phyloP scores from a whole-genome alignment of 2,888 invertebrate genomes.

The Beris morrisii region DNA sequence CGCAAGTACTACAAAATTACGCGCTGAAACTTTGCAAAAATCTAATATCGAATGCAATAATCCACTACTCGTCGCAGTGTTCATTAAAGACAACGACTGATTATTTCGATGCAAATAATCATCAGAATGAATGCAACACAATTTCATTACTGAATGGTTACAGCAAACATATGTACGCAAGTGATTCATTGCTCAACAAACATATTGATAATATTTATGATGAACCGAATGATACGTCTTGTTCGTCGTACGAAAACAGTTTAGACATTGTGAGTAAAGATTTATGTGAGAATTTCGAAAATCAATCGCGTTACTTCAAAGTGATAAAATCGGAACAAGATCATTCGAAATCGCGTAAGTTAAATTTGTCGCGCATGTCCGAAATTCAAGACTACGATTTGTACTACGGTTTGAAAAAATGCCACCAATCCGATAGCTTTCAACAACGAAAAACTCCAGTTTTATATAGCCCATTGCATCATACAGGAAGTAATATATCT shows the following conservation, averaged over 20 bases:
- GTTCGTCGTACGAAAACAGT: slow-evolving; percentile 50
- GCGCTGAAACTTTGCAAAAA: slow-evolving; percentile 40
- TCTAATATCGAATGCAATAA: slow-evolving; percentile 43
- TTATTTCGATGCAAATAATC: slow-evolving; percentile 32
- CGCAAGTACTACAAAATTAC: slow-evolving; percentile 42
- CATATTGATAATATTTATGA: slow-evolving; percentile 55
- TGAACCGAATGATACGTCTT: slow-evolving; percentile 54
- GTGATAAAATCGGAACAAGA: slow-evolving; percentile 53
- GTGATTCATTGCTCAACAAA: slow-evolving; percentile 54
- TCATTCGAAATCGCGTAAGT: slow-evolving; percentile 47
- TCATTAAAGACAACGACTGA: slow-evolving; percentile 45
- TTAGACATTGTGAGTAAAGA: slow-evolving; percentile 45
- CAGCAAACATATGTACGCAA: slow-evolving; percentile 52
- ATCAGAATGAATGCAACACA: slow-evolving; percentile 18
- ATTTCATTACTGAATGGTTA: slow-evolving; percentile 36
- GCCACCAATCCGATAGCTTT: slow-evolving; percentile 43
- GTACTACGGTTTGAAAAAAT: slow-evolving; percentile 51
- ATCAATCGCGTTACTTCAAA: slow-evolving; percentile 52
- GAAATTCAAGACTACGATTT: slow-evolving; percentile 55
- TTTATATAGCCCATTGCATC: slow-evolving; percentile 53
- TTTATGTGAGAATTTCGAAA: slow-evolving; percentile 44
- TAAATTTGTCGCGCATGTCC: slow-evolving; percentile 48
- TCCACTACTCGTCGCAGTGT: slow-evolving; percentile 53
- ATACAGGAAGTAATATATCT: slow-evolving; percentile 53
- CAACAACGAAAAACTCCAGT: slow-evolving; percentile 46